phyloP scores from a whole-genome alignment of 2,797 vertebrate genomes.

The Ispidina lecontei region DNA sequence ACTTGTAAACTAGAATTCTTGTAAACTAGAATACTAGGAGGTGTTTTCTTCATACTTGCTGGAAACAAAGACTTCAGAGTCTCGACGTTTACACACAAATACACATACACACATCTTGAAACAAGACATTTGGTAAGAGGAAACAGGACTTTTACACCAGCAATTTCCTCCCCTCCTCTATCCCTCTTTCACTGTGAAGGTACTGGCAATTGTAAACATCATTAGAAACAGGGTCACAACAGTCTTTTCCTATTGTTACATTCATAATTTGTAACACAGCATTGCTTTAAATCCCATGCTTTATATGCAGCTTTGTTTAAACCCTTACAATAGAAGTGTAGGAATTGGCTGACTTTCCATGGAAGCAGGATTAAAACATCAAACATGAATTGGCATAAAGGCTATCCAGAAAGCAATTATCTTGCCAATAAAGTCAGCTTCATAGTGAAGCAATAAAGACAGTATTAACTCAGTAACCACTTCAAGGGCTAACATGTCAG shows the following conservation, averaged over 20 bases:
- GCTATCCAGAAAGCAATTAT: neutral
- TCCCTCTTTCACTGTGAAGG: neutral
- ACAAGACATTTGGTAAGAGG: neutral
- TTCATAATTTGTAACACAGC: conserved; percentile 25
- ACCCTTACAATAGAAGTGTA: neutral
- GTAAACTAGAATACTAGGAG: too few relatives aligned
- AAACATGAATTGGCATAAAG: conserved; percentile 17
- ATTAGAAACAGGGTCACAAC: neutral
- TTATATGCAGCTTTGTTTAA: conserved; percentile 14
- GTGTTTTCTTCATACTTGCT: neutral
- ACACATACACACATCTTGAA: neutral
- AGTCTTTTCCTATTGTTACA: conserved; percentile 5
- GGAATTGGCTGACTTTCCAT: conserved; percentile 33
- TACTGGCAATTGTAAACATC: neutral
- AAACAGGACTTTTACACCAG: neutral
- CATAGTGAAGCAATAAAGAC: neutral
- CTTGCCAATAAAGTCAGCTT: neutral
- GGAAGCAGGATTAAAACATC: conserved; percentile 36
- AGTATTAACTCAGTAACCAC: neutral
- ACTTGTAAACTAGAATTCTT: too few relatives aligned
- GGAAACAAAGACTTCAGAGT: neutral
- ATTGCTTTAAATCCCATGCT: conserved; percentile 22
- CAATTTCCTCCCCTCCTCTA: neutral
- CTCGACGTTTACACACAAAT: neutral
- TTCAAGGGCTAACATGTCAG: neutral